Evolutionary conservation across 2,113 vertebrate species (phyloP).

Genomic region (Euleptes europaea): DNA sequence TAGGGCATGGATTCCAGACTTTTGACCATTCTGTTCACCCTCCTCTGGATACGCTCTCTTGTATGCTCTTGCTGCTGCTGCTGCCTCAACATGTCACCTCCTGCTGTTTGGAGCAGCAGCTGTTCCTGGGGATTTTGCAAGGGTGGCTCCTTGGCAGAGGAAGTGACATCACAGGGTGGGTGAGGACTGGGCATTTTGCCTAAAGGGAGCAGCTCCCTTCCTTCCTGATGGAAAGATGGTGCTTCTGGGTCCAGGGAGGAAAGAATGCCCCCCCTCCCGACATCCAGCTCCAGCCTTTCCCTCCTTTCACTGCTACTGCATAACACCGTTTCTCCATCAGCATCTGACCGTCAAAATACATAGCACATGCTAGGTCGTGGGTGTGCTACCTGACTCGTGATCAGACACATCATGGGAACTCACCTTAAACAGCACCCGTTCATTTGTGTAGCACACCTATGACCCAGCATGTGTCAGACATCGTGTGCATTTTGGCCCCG

Average conservation of each 20-base stretch:
- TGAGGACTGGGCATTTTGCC: neutral
- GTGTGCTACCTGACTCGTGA: too few relatives aligned
- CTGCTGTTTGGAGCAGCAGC: neutral
- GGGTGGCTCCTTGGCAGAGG: too few relatives aligned
- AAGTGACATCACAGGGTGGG: neutral
- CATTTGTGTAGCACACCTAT: too few relatives aligned
- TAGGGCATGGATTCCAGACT: too few relatives aligned
- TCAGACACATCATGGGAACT: too few relatives aligned
- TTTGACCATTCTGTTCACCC: too few relatives aligned
- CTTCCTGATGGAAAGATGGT: neutral
- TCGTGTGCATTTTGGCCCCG: too few relatives aligned
- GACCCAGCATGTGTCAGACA: too few relatives aligned
- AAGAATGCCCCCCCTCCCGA: neutral
- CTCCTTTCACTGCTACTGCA: neutral
- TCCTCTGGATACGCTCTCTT: too few relatives aligned
- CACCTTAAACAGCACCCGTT: too few relatives aligned
- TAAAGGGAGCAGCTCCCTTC: neutral
- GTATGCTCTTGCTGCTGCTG: neutral
- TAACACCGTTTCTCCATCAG: too few relatives aligned
- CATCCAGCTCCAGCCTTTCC: neutral
- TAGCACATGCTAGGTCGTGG: too few relatives aligned
- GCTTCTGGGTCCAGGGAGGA: neutral
- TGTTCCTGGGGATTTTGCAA: neutral
- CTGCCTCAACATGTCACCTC: neutral
- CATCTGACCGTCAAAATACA: accelerated